phyloP scores from a whole-genome alignment of 2,888 invertebrate species.

The Lordiphosa fenestrarum region DNA sequence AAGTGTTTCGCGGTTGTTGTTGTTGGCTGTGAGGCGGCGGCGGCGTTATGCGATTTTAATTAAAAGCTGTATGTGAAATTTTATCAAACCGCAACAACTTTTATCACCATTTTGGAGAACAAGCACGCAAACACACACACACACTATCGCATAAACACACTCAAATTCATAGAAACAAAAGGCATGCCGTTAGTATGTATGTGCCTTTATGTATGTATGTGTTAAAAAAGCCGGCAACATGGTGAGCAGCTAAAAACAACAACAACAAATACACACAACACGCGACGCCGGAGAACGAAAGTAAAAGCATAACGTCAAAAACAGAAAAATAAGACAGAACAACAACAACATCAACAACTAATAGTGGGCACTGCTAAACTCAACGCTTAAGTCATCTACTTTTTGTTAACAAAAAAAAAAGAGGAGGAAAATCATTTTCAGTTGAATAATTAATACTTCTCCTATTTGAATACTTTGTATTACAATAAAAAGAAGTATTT shows the following conservation, averaged over 20 bases:
- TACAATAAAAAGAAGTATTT: no score
- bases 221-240: constrained; percentile 45
- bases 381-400: no score
- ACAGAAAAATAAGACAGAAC: constrained; percentile 20
- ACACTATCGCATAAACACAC: constrained; percentile 6
- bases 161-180: constrained; percentile 17
- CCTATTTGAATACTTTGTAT: no score
- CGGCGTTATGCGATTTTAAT: constrained; percentile 33
- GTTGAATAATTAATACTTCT: no score
- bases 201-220: constrained; percentile 22
- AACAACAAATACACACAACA: constrained; percentile 24
- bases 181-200: constrained; percentile 7
- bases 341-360: constrained; percentile 7
- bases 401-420: no score
- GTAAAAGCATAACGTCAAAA: constrained; percentile 58
- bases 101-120: constrained; percentile 37
- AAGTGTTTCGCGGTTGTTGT: constrained; percentile 18
- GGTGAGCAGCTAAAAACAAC: constrained; percentile 35
- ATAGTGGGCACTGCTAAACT: no score
- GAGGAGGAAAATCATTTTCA: no score
- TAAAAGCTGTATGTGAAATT: constrained; percentile 43
- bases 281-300: constrained; percentile 53
- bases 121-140: constrained; percentile 12
- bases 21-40: neutral
- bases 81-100: constrained; percentile 38